Percentiles rank a stretch among this genome's conserved stretches.
Conservation (phyloP, 2,888 invertebrate species). For the Coelinius sp. region DNA sequence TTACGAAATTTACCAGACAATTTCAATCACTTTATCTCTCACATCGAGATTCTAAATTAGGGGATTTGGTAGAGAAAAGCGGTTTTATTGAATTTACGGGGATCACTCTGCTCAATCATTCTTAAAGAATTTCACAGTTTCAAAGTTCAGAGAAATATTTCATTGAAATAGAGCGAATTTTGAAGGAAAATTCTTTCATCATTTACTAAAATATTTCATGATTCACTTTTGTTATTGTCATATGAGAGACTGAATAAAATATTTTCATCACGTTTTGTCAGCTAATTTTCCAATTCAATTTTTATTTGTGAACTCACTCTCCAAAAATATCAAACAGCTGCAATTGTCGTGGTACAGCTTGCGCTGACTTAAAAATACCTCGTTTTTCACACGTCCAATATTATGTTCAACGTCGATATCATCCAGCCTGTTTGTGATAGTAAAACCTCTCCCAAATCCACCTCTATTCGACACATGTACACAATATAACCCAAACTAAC, state of each 20-base stretch:
- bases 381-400: conserved; percentile 49
- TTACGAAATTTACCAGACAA: conserved; percentile 5
- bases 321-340: conserved; percentile 31
- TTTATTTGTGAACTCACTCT: neutral
- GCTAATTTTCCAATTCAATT: neutral
- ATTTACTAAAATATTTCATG: neutral
- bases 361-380: conserved; percentile 46
- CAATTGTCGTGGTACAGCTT: conserved; percentile 49
- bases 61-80: neutral
- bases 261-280: neutral
- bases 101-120: neutral
- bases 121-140: neutral
- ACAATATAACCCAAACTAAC: conserved; percentile 14
- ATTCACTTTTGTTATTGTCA: neutral
- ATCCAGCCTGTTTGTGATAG: neutral
- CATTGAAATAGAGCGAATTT: neutral
- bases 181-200: too few relatives aligned
- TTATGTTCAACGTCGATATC: conserved; percentile 48
- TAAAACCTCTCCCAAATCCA: conserved; percentile 1
- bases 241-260: neutral
- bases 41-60: neutral
- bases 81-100: neutral
- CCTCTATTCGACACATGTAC: conserved; percentile 22
- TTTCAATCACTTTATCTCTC: neutral
- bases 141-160: neutral